Evolutionary conservation across 64 coral and sea anemone genomes (phyloP).

Genomic region (Porites lutea): DNA sequence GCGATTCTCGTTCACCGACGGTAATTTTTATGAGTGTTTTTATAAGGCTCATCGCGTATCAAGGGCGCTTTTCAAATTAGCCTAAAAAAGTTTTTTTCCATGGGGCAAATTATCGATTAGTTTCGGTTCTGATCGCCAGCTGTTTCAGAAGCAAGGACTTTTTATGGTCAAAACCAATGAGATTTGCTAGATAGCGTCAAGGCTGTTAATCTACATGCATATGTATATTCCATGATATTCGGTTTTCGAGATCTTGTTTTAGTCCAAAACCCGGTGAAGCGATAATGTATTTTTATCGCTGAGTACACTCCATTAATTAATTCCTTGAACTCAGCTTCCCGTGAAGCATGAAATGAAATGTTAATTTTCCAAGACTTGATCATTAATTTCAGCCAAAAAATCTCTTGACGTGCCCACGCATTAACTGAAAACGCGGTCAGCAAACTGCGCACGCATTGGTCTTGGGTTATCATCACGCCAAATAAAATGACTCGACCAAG

Average conservation of each 20-base stretch:
- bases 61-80: slow-evolving; percentile 14
- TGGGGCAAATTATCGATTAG: slow-evolving; percentile 2
- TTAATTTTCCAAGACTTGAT: neutral
- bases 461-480: neutral
- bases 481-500: neutral
- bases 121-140: neutral
- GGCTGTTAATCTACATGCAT: neutral
- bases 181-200: slow-evolving; percentile 18
- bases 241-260: neutral
- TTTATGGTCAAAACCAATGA: neutral
- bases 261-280: neutral
- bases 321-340: neutral
- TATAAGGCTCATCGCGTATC: neutral
- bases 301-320: neutral
- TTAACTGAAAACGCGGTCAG: neutral
- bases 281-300: neutral
- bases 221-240: neutral
- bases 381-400: neutral
- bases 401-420: neutral
- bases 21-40: neutral
- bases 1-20: neutral
- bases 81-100: neutral
- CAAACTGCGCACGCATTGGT: slow-evolving; percentile 43
- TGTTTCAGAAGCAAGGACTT: neutral
- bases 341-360: neutral